Conservation (phyloP, 2,888 invertebrate genomes). For the Hymenopus coronatus region DNA sequence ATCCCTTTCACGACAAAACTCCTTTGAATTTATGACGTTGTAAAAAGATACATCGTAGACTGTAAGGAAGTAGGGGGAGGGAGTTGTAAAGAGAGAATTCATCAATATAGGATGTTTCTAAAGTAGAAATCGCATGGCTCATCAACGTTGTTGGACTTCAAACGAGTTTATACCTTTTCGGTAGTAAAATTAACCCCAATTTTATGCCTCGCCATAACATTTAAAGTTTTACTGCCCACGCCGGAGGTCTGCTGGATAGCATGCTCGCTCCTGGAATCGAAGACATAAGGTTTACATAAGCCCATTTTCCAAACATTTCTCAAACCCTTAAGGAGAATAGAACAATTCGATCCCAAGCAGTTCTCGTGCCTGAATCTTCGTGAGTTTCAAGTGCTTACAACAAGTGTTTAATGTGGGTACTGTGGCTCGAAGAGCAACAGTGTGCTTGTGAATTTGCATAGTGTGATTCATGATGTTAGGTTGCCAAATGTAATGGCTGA, state of each 20-base stretch:
- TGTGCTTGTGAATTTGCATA: too few species aligned
- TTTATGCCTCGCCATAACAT: not conserved
- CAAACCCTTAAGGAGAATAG: too few species aligned
- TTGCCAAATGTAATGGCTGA: too few species aligned
- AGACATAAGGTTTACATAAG: not conserved
- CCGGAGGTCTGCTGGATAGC: not conserved
- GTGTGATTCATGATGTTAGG: too few species aligned
- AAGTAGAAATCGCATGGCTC: not conserved
- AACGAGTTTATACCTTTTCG: not conserved
- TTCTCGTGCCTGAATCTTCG: too few species aligned
- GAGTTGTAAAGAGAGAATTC: not conserved
- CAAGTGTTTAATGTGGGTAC: too few species aligned
- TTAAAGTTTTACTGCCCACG: not conserved
- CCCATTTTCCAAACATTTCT: too few species aligned
- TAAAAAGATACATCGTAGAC: conserved; percentile 3
- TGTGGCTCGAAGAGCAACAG: too few species aligned
- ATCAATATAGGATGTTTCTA: not conserved
- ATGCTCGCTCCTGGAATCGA: not conserved
- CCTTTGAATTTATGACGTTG: conserved; percentile 4
- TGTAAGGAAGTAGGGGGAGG: not conserved
- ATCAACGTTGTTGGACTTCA: not conserved
- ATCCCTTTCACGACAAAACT: conserved; percentile 12
- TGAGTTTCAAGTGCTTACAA: too few species aligned
- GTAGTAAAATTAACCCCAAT: not conserved
- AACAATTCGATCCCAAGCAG: too few species aligned